Evolutionary conservation across 1,140 invertebrate genomes (phyloP), one percentile per base, ranked within the genome.

Genomic region (Trachymyrmex cornetzi): DNA sequence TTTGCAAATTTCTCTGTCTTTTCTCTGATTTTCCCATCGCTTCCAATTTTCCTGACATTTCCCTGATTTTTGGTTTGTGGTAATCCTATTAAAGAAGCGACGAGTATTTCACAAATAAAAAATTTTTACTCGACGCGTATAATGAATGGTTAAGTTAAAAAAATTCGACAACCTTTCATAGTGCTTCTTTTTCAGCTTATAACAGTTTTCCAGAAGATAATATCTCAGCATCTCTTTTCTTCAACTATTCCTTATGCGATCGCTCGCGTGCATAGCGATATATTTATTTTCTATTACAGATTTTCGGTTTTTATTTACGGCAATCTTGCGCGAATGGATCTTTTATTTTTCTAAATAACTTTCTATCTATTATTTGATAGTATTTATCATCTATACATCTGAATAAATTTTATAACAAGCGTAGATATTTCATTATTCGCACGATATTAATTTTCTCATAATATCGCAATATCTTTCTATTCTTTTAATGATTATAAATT

Each of bases 281-380:
- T 88, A 92, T 92, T 92, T 92, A 88, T 91, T 92, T 91, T 92
- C 84, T 77, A 92, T 92, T 92, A 89, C 82, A 66, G 88, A 91
- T 90, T 92, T 90, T 92, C 77, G 57, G 63, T 77, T 87, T 88
- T 88, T 87, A 87, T 72, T 77, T 59, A 77, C 84, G 24, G 24
- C 38, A 63, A 74, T 71, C 9, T 82, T 77, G 50, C 77, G 53
- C 30, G 12, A 34, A 7, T 34, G 11, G 24, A 38, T 55, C 4
- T 71, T 50, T 5, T 16, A 55, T 57, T 55, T 69, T 27, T 63
- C 11, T 24, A 50, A 27, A 66, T 24, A 16, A 22, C 0, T 24
- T 48, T 30, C 74, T 50, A 34, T 57, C 50, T 50, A 69, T 48
- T 69, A 69, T 50, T 24, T 69, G 9, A 24, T 44, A 57, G n/a